Base-by-base conservation (phyloP, 2,797 vertebrate genomes). In the Miopithecus talapoin region DNA sequence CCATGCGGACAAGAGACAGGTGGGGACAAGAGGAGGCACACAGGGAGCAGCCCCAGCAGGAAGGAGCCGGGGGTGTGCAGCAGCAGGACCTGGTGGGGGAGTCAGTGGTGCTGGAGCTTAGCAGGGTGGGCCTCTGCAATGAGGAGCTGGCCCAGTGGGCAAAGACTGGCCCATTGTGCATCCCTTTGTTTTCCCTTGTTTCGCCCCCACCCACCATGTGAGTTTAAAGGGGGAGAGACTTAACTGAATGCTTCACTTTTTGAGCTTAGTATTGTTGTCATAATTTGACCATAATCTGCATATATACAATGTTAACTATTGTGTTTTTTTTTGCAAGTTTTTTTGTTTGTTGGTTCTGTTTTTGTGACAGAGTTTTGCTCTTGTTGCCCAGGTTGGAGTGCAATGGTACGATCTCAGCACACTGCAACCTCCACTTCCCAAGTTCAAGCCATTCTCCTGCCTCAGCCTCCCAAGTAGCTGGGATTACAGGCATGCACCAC, bases 31-130 rank as follows among this genome's bases (percentile, higher is more conserved):
- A 41, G 22, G 14, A 28, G 39, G 33, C 86, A 53, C 19, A 11
- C 2, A 8, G 17, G 43, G 48, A 41, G 30, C 86, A 22, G 83
- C 70, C 48, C 39, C 4, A n/a, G 41, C 14, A 50, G 57, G 80
- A 57, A 39, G 30, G 33, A 24, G 19, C 46, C 0, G 0, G 39
- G 48, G 28, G 7, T 1, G 24, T 28, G n/a, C 43, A 36, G 16
- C 50, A 3, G n/a, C 74, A 30, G 81, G 50, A 10, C 36, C 5
- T 33, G 17, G 6, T 46, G 59, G 46, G 33, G 36, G 0, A 70
- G 17, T 43, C 81, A 33, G 9, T 61, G 26, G 16, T 14, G n/a
- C 55, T 1, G 17, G 39, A 55, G 36, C 36, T 57, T 9, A n/a
- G 36, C 33, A 4, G 8, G 36, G 36, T 0, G 1, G 46, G 17